phyloP scores from a whole-genome alignment of 2,113 vertebrate species.

The Paramisgurnus dabryanus region DNA sequence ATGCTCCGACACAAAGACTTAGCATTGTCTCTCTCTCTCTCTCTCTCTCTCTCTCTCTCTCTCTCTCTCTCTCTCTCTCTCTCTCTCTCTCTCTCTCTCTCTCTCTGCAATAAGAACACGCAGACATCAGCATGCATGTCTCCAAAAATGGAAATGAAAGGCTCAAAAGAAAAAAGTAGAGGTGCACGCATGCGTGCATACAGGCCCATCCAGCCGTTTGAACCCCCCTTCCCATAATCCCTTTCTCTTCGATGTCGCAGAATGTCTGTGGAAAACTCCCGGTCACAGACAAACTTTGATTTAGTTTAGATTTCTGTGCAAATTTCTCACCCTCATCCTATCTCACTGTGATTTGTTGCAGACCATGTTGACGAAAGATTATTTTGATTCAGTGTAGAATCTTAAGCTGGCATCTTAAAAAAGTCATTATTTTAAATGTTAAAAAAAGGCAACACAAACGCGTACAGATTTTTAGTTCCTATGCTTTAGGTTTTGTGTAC shows the following conservation, averaged over 20 bases:
- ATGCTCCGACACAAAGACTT: conserved; percentile 39
- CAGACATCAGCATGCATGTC: conserved; percentile 66
- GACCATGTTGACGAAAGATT: conserved; percentile 51
- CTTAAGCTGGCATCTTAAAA: neutral
- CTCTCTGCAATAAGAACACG: conserved; percentile 58
- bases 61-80: conserved; percentile 27
- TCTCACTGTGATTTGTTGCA: conserved; percentile 47
- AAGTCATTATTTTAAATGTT: no score
- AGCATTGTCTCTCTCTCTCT: conserved; percentile 20
- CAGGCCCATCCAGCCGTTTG: conserved; percentile 61
- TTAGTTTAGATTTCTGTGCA: conserved; percentile 38
- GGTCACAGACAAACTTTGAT: conserved; percentile 25
- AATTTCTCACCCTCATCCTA: conserved; percentile 34
- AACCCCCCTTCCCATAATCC: neutral
- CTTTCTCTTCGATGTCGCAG: conserved; percentile 52
- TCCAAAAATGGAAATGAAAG: conserved; percentile 68
- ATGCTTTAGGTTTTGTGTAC: no score
- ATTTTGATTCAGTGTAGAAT: neutral
- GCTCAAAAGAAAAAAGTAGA: conserved; percentile 32
- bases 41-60: conserved; percentile 5
- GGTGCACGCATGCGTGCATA: conserved; percentile 57
- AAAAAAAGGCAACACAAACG: no score
- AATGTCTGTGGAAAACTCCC: conserved; percentile 13
- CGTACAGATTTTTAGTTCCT: no score
- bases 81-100: conserved; percentile 31